Percentiles rank a stretch among this genome's conserved stretches.
Evolutionary conservation across 2,888 invertebrate species (phyloP).

Genomic region (Ophonus ardosiacus): DNA sequence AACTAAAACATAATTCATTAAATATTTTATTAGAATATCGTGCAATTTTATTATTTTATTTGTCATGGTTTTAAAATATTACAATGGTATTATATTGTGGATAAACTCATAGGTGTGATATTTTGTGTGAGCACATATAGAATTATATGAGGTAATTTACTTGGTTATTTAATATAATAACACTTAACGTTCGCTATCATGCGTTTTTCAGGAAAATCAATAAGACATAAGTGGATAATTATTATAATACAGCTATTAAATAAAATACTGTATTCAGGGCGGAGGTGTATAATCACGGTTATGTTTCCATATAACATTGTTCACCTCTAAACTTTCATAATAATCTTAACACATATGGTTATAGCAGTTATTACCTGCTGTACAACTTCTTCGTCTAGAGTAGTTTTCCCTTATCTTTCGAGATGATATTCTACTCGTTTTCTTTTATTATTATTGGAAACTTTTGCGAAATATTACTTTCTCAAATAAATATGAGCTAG

Average conservation of each 20-base stretch:
- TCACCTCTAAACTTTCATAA: conserved; percentile 14
- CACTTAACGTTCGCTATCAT: neutral
- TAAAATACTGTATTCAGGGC: neutral
- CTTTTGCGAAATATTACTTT: neutral
- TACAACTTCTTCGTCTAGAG: neutral
- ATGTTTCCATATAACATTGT: conserved; percentile 1
- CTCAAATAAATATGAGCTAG: neutral
- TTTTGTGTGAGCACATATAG: neutral
- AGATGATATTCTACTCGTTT: neutral
- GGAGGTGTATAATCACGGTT: neutral
- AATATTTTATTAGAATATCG: neutral
- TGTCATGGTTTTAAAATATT: too few relatives aligned
- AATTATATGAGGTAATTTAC: neutral
- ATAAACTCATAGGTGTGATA: neutral
- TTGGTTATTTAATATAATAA: neutral
- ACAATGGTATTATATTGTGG: neutral
- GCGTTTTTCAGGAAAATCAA: neutral
- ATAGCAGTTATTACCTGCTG: conserved; percentile 5
- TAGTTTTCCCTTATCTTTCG: neutral
- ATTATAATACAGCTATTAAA: conserved; percentile 11
- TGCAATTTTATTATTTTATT: neutral
- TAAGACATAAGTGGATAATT: conserved; percentile 1
- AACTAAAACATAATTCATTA: neutral
- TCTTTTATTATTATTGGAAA: neutral
- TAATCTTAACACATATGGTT: conserved; percentile 11